Evolutionary conservation across 2,797 vertebrate species (phyloP), one percentile per base, ranked within the genome.

Genomic region (Dendrocincla fuliginosa): DNA sequence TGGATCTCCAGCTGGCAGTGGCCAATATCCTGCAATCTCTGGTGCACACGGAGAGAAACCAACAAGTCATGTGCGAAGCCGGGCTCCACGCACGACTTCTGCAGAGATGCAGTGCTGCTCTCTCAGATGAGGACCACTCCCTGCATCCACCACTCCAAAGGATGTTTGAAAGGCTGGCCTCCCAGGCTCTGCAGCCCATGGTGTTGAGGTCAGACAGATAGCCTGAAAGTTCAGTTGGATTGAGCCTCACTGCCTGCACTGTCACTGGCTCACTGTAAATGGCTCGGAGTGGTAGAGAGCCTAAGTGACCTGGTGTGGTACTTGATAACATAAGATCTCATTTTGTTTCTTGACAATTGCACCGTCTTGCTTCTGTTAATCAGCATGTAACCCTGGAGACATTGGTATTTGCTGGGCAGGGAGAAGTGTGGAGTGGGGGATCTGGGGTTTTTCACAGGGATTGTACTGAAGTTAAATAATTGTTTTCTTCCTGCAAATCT

Each of bases 111-210:
- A 99, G 99, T 0, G 98, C 99, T 25, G 99, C 99, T 4, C 98
- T 99, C 90, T 98, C 98, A 2, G 99, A 99, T 1, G 99, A 99
- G 95, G 99, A 99, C 97, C 99, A 99, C 77, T 98, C 98, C 0
- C 98, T 99, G 61, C 99, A 99, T 94, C 99, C 99, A 0, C 99
- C 99, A 0, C 98, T 99, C 69, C 99, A 99, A 97, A 98, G 99
- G 86, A 99, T 99, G 98, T 99, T 99, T 63, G 99, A 99, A 97
- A 98, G 99, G 84, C 97, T 99, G 89, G 99, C 99, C 50, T 99
- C 99, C 2, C 99, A 99, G 97, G 99, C 99, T 0, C 98, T 99
- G 97, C 99, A 99, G 97, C 99, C 99, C 0, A 98, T 99, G 98
- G 99, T 99, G 47, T 98, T 99, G 91, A 99, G 99, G 99, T 99